Evolutionary conservation across 2,888 invertebrate genomes (phyloP).

Genomic region (Napeogenes sylphis): DNA sequence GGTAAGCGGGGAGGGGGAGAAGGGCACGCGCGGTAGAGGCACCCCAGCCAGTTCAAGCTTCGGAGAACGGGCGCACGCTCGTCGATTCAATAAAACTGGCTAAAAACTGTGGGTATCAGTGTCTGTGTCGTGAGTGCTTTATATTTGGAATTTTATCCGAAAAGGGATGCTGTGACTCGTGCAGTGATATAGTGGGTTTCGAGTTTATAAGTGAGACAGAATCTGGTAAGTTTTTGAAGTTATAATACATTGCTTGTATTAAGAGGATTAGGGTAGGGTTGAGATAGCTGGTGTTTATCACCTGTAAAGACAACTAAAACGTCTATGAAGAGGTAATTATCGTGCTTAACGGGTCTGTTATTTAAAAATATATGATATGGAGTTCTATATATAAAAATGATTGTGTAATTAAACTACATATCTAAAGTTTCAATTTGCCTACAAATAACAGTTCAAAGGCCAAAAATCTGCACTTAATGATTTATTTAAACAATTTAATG

Average conservation of each 20-base stretch:
- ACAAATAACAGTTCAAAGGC: too few species aligned
- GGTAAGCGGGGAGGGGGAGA: slow-evolving; percentile 51
- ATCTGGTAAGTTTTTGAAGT: background rate
- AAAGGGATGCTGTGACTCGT: slow-evolving; percentile 53
- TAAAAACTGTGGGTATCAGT: slow-evolving; percentile 35
- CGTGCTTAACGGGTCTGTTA: background rate
- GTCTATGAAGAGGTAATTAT: slow-evolving; percentile 16
- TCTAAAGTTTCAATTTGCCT: too few species aligned
- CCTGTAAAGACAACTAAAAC: slow-evolving; percentile 25
- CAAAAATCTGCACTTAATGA: too few species aligned
- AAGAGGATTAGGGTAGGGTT: slow-evolving; percentile 10
- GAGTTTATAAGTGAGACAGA: slow-evolving; percentile 13
- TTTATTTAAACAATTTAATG: too few species aligned
- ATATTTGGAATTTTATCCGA: slow-evolving; percentile 1
- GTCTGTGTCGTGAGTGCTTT: slow-evolving; percentile 59
- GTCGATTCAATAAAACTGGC: slow-evolving; percentile 7
- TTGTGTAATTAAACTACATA: too few species aligned
- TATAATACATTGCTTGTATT: background rate
- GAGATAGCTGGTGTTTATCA: slow-evolving; percentile 27
- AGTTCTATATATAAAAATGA: too few species aligned
- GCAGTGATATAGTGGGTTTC: slow-evolving; percentile 37
- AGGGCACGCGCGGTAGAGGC: slow-evolving; percentile 72
- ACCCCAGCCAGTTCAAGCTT: slow-evolving; percentile 75
- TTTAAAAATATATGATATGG: background rate
- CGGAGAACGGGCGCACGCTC: slow-evolving; percentile 50